Evolutionary conservation across 1,140 invertebrate species (phyloP).

Genomic region (Cephus cinctus): DNA sequence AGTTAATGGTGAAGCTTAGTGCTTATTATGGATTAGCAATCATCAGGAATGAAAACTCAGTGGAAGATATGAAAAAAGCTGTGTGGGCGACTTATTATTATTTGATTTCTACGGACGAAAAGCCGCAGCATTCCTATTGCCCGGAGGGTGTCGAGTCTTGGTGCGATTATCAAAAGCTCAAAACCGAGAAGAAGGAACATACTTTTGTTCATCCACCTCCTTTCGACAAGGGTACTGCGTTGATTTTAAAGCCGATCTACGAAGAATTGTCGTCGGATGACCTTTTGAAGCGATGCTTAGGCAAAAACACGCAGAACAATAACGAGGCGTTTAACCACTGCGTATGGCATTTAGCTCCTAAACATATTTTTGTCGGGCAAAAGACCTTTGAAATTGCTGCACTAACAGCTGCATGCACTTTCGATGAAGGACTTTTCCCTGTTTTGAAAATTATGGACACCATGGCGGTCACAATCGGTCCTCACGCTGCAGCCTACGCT

Average conservation of each 20-base stretch:
- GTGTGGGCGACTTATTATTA: constrained; percentile 20
- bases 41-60: constrained; percentile 7
- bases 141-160: no score
- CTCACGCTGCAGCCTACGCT: neutral
- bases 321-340: constrained; percentile 25
- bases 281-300: constrained; percentile 19
- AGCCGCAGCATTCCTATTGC: constrained; percentile 13
- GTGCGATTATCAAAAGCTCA: constrained; percentile 6
- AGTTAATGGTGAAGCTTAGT: constrained; percentile 1
- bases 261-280: constrained; percentile 5
- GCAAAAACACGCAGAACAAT: constrained; percentile 22
- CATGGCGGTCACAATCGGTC: neutral
- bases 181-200: neutral
- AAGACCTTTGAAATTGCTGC: constrained; percentile 18
- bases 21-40: constrained; percentile 16
- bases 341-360: no score
- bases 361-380: constrained; percentile 13
- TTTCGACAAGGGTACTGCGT: neutral
- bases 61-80: constrained; percentile 14
- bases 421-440: neutral
- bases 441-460: neutral
- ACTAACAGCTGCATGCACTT: constrained; percentile 8
- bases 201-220: constrained; percentile 6
- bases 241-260: constrained; percentile 3
- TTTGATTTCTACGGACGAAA: constrained; percentile 16